phyloP scores from a whole-genome alignment of 1,140 invertebrate species.

The Saccostrea glomerata region DNA sequence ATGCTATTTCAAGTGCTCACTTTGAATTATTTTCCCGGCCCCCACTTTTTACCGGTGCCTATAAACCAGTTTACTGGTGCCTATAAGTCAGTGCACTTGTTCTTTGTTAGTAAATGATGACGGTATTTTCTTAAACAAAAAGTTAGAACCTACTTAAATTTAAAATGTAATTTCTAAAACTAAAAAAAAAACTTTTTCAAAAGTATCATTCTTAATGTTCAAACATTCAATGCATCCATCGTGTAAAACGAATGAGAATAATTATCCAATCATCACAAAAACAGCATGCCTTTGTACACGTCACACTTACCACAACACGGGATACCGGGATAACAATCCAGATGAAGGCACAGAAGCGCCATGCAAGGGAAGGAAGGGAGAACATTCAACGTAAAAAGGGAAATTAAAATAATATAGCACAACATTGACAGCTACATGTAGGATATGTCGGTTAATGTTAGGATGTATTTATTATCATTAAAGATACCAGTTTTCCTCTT shows the following conservation, averaged over 20 bases:
- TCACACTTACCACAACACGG: neutral
- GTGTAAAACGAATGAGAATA: neutral
- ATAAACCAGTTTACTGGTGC: too few relatives aligned
- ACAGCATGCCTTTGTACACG: neutral
- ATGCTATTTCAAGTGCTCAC: too few relatives aligned
- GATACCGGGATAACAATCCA: neutral
- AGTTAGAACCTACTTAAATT: too few relatives aligned
- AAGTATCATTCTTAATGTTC: neutral
- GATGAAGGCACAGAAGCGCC: neutral
- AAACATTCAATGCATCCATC: neutral
- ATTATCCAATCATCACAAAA: slow-evolving; percentile 28
- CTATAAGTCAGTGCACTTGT: too few relatives aligned
- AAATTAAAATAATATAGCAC: neutral
- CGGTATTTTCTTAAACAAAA: too few relatives aligned
- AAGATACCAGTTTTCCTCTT: neutral
- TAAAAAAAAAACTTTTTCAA: neutral
- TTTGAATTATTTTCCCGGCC: too few relatives aligned
- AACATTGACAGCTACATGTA: too few relatives aligned
- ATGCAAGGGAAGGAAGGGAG: neutral
- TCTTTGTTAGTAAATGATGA: too few relatives aligned
- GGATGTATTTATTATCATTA: neutral
- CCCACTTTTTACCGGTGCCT: too few relatives aligned
- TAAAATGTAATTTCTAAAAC: neutral
- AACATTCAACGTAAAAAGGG: neutral
- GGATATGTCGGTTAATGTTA: slow-evolving; percentile 1